Conservation (phyloP, 1,140 invertebrate genomes). For the Trichonephila clavipes region DNA sequence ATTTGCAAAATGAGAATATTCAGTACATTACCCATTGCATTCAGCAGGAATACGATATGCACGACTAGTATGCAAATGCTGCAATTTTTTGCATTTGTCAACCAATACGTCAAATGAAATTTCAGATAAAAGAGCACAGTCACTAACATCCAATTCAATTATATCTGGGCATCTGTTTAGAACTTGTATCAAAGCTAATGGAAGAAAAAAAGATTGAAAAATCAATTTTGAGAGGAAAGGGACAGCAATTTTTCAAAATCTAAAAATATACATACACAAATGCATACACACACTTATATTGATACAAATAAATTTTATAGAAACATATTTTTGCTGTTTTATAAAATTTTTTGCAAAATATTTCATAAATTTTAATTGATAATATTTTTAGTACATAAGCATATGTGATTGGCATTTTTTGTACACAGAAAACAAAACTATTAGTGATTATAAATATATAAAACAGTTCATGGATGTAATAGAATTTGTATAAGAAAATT, state of each 20-base stretch:
- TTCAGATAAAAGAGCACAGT: slow-evolving; percentile 88
- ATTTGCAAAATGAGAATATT: neutral
- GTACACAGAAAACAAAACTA: too few relatives aligned
- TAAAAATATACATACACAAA: too few relatives aligned
- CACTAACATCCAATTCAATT: slow-evolving; percentile 92
- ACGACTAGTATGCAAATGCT: slow-evolving; percentile 90
- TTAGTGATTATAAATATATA: too few relatives aligned
- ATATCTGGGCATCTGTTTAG: slow-evolving; percentile 86
- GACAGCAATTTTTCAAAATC: neutral
- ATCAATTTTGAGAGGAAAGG: neutral
- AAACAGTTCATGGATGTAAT: too few relatives aligned
- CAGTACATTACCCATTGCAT: slow-evolving; percentile 82
- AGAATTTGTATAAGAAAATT: too few relatives aligned
- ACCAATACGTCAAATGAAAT: slow-evolving; percentile 84
- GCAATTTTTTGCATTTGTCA: slow-evolving; percentile 85
- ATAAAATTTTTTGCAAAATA: too few relatives aligned
- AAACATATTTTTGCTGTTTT: too few relatives aligned
- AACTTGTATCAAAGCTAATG: slow-evolving; percentile 86
- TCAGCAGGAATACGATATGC: slow-evolving; percentile 89
- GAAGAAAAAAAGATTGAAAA: neutral
- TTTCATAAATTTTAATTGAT: too few relatives aligned
- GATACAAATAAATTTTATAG: too few relatives aligned
- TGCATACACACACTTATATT: too few relatives aligned
- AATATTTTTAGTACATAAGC: too few relatives aligned
- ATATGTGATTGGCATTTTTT: too few relatives aligned